Percentiles rank a stretch among this genome's conserved stretches.
These are phyloP conservation scores for Papilio dardanus DNA, from an alignment of 1,140 invertebrate genomes.

Conservation along the genomic window DNA sequence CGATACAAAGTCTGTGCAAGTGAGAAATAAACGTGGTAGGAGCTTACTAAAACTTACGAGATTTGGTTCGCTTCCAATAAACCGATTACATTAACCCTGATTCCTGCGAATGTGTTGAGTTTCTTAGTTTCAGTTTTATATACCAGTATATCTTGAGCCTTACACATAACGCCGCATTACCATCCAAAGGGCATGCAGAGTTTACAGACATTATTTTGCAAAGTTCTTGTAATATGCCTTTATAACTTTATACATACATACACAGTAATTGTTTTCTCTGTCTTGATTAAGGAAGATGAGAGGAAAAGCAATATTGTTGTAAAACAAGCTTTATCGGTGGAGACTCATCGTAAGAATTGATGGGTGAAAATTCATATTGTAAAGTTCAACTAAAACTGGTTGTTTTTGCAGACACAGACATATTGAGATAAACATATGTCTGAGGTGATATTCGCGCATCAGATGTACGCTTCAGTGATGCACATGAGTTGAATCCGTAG, in stretches of 20 bases:
- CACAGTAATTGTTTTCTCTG: no score
- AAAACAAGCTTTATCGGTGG: no score
- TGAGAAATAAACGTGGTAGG: background rate
- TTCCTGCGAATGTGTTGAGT: background rate
- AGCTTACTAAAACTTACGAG: constrained; percentile 14
- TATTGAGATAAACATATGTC: background rate
- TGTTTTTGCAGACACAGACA: background rate
- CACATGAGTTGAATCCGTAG: background rate
- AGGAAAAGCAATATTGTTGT: no score
- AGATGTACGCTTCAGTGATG: background rate
- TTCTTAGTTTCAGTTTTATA: constrained; percentile 1
- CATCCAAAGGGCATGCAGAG: no score
- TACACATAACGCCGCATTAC: no score
- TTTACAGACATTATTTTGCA: no score
- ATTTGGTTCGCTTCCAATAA: constrained; percentile 18
- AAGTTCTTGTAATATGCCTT: no score
- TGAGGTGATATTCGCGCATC: background rate
- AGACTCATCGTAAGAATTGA: no score
- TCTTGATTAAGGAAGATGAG: no score
- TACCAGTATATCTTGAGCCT: constrained; percentile 1
- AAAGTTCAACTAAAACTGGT: background rate
- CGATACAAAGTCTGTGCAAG: background rate
- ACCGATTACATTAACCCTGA: constrained; percentile 13
- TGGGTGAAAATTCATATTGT: no score
- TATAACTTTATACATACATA: no score